Conservation (phyloP, 2,888 invertebrate species). For the Pherbina coryleti region DNA sequence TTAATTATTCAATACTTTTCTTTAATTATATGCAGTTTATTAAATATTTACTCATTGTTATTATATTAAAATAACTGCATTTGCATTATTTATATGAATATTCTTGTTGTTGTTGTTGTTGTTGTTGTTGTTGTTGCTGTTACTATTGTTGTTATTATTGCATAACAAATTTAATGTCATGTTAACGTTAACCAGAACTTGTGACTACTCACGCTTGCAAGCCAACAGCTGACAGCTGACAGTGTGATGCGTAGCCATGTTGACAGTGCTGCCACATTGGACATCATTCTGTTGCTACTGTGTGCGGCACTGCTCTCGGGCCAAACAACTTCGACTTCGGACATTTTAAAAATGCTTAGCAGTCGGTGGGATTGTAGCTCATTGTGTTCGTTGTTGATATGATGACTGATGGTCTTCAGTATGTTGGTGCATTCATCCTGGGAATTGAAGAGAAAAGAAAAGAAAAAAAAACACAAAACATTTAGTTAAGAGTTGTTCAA, state of each 20-base stretch:
- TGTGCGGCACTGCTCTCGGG: slow-evolving; percentile 71
- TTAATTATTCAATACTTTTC: not conserved
- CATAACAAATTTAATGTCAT: slow-evolving; percentile 46
- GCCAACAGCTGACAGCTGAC: slow-evolving; percentile 34
- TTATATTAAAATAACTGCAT: slow-evolving; percentile 3
- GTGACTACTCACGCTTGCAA: slow-evolving; percentile 48
- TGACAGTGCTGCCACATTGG: slow-evolving; percentile 35
- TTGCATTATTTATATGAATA: slow-evolving; percentile 19
- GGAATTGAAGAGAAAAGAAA: not conserved
- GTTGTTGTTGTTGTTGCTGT: not conserved
- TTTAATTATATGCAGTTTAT: slow-evolving; percentile 42
- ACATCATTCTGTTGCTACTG: slow-evolving; percentile 38
- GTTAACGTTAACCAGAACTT: slow-evolving; percentile 35
- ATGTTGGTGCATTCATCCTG: slow-evolving; percentile 89
- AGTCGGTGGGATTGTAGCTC: slow-evolving; percentile 89
- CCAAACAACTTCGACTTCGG: slow-evolving; percentile 89
- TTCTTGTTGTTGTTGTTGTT: not conserved
- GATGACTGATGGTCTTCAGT: slow-evolving; percentile 83
- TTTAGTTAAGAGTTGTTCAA: not conserved
- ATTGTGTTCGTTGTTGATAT: slow-evolving; percentile 87
- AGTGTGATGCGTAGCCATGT: slow-evolving; percentile 26
- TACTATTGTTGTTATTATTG: not conserved
- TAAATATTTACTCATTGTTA: slow-evolving; percentile 38
- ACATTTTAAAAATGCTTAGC: slow-evolving; percentile 92
- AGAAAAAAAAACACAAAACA: not conserved